Conservation (phyloP, 2,888 invertebrate genomes). For the Gymnocheta viridis region DNA sequence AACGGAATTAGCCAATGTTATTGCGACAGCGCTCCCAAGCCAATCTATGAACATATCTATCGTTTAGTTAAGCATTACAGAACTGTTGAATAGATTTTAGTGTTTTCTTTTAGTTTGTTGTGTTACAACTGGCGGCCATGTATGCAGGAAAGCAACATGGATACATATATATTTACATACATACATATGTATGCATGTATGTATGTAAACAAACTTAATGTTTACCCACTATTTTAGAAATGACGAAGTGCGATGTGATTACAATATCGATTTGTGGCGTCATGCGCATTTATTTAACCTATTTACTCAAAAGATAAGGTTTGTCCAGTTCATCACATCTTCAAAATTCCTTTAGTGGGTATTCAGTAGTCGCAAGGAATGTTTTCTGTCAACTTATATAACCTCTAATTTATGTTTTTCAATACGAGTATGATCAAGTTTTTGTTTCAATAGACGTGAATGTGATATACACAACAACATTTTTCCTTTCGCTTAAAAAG, state of each 20-base stretch:
- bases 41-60: background rate
- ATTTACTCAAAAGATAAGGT: slow-evolving; percentile 32
- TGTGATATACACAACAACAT: no score
- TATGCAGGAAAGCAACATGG: no score
- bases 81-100: background rate
- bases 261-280: slow-evolving; percentile 21
- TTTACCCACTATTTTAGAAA: background rate
- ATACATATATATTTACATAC: background rate
- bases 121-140: background rate
- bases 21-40: no score
- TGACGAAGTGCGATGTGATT: background rate
- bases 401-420: no score
- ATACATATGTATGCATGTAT: background rate
- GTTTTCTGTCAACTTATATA: no score
- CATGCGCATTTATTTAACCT: slow-evolving; percentile 53
- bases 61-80: background rate
- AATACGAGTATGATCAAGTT: no score
- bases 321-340: background rate
- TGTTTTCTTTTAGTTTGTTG: background rate
- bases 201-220: background rate
- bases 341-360: slow-evolving; percentile 22
- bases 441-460: no score
- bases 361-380: slow-evolving; percentile 18
- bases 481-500: no score
- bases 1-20: no score